Percentiles rank a stretch among this genome's conserved stretches.
phyloP scores from a whole-genome alignment of 2,888 invertebrate genomes.

The Hirtodrosophila confusa region DNA sequence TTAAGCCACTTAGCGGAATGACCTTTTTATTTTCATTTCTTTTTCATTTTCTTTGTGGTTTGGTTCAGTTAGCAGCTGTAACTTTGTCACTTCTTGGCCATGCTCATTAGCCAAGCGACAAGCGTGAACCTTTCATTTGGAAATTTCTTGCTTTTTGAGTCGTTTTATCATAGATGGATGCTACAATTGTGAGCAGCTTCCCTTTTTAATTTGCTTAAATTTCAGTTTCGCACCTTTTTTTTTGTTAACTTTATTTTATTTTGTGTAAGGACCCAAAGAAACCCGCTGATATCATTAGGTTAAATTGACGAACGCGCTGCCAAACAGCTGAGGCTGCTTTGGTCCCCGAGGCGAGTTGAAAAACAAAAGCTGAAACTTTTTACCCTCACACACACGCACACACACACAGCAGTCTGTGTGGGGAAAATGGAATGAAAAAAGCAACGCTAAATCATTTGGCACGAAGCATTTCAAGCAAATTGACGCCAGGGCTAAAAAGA shows the following conservation, averaged over 20 bases:
- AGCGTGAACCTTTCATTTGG: constrained; percentile 47
- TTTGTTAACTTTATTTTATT: not conserved
- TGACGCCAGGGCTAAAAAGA: constrained; percentile 56
- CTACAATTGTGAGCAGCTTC: constrained; percentile 48
- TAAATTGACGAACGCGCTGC: constrained; percentile 71
- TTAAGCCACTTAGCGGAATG: constrained; percentile 64
- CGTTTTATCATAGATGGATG: constrained; percentile 38
- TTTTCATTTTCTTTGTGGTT: constrained; percentile 6
- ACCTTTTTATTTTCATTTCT: constrained; percentile 27
- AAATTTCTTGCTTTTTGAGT: constrained; percentile 6
- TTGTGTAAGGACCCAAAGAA: not conserved
- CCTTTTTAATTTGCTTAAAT: constrained; percentile 78
- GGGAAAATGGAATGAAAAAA: constrained; percentile 31
- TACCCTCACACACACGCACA: constrained; percentile 15
- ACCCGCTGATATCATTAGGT: constrained; percentile 70
- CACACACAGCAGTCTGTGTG: not conserved
- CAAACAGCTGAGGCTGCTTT: constrained; percentile 71
- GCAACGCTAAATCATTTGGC: constrained; percentile 74
- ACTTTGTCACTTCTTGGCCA: constrained; percentile 55
- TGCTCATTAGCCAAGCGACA: constrained; percentile 69
- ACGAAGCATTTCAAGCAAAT: constrained; percentile 77
- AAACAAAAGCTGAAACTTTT: constrained; percentile 62
- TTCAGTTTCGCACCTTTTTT: constrained; percentile 75
- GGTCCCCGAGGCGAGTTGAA: constrained; percentile 39
- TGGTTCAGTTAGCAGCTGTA: constrained; percentile 46